Evolutionary conservation across 2,888 invertebrate genomes (phyloP), one percentile per base, ranked within the genome.

Genomic region (Caradrina kadenii): DNA sequence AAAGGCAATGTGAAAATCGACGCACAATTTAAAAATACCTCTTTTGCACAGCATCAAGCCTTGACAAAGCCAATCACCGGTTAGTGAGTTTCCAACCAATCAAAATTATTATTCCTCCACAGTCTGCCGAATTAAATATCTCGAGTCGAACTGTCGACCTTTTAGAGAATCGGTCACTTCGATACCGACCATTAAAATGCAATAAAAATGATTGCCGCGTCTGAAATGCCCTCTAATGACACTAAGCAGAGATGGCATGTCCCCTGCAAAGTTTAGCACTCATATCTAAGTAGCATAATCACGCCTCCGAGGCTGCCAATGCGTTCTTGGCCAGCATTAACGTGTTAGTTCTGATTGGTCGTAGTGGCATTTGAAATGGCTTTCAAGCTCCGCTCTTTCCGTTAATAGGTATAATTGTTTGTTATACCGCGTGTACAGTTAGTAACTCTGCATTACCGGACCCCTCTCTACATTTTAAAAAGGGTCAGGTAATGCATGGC

Each of bases 141-240:
- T 81, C 75, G 65, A 61, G 68, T 60, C 58, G 53, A 79, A 61
- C 66, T 81, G 79, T 77, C 76, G 88, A 89, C 86, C 88, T 85
- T 82, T 82, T 62, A 53, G 63, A 72, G 73, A 78, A 77, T 86
- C 87, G 87, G 86, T 84, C 88, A 84, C 80, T 80, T 83, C 82
- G 82, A 87, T 85, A 85, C 70, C 67, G 83, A 69, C 84, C 83
- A 89, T 89, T 89, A 87, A 87, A 88, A 87, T 85, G 86, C 83
- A 89, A 88, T 89, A 88, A 87, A 86, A 87, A 85, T 85, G 78
- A 88, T 87, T 85, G 85, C 78, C 75, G 70, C 73, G 80, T 83
- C 81, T 86, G 73, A 82, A 87, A 84, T 83, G 79, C 81, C 76
- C 72, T 79, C 73, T 75, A 67, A 69, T 75, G 74, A 69, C 63